A percentile compares a stretch with the other conserved stretches of the same genome.
These are phyloP conservation scores for Antheraea mylitta DNA, from an alignment of 1,140 invertebrate species.

Conservation along the genomic window DNA sequence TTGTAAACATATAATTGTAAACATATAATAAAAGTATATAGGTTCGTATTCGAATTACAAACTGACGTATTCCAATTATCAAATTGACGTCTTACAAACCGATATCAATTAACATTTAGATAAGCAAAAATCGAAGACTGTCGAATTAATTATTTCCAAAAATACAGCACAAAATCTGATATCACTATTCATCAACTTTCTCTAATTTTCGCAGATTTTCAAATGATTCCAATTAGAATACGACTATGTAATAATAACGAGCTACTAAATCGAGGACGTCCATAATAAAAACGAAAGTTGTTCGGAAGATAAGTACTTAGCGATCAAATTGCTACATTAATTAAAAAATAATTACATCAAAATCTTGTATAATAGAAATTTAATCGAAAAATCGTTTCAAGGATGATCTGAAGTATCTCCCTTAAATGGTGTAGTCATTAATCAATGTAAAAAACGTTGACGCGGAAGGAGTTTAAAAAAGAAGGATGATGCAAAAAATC, in stretches of 20 bases:
- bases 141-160: neutral
- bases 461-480: constrained; percentile 36
- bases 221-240: constrained; percentile 6
- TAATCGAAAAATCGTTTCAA: constrained; percentile 26
- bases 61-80: neutral
- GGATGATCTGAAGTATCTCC: constrained; percentile 33
- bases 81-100: neutral
- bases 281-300: neutral
- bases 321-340: constrained; percentile 1
- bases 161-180: neutral
- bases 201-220: constrained; percentile 3
- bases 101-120: neutral
- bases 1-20: too few species aligned
- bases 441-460: constrained; percentile 43
- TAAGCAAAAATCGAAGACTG: neutral
- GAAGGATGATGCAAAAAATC: constrained; percentile 37
- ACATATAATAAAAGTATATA: neutral
- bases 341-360: constrained; percentile 7
- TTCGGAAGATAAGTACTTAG: neutral
- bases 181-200: constrained; percentile 2
- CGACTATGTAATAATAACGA: neutral
- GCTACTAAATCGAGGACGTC: neutral
- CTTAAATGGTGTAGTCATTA: constrained; percentile 42
- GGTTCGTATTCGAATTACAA: neutral
- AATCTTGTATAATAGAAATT: constrained; percentile 17